Evolutionary conservation across 1,140 invertebrate species (phyloP), one percentile per base, ranked within the genome.

Genomic region (Oncopeltus fasciatus): DNA sequence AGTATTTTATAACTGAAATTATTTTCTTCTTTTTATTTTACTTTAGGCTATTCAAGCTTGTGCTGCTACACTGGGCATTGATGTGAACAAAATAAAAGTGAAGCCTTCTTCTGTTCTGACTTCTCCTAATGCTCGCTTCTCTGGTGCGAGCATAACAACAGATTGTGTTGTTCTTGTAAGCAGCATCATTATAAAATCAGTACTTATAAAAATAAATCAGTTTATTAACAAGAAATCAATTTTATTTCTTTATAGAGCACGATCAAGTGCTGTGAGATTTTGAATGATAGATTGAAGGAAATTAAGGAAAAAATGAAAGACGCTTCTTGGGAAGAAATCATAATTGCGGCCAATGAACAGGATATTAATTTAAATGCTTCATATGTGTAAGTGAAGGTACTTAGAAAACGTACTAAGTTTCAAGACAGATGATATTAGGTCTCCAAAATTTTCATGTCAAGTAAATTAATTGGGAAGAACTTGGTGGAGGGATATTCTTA

Each of bases 81-180:
- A 85, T 18, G 61, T 91, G 51, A 77, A 83, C 0, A 78, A 81
- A 73, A 73, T 91, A 1, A 78, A 71, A 44, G 76, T 90, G 0
- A 86, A 88, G 71, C 79, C 86, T n/a, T 81, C 74, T 26, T 79
- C 78, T 51, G 82, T 73, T 69, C 71, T 86, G 20, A 79, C 78
- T 49, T 74, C 82, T 24, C 79, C 83, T 0, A 87, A 87, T 69
- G 72, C 80, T 49, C 72, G 73, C 62, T 75, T 79, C 0, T 85
- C 83, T 8, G 87, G 84, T n/a, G 86, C 85, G 0, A 85, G 85
- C 67, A 71, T 84, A 2, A 81, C 84, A 0, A 86, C 84, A 69
- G 88, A 92, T 70, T 71, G 76, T n/a, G 76, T 81, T 11, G 80
- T 80, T 61, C 82, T 77, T 64, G 83, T 83, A 76, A 76, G 75